phyloP scores from a whole-genome alignment of 2,113 vertebrate species.

The Apodemus sylvaticus region DNA sequence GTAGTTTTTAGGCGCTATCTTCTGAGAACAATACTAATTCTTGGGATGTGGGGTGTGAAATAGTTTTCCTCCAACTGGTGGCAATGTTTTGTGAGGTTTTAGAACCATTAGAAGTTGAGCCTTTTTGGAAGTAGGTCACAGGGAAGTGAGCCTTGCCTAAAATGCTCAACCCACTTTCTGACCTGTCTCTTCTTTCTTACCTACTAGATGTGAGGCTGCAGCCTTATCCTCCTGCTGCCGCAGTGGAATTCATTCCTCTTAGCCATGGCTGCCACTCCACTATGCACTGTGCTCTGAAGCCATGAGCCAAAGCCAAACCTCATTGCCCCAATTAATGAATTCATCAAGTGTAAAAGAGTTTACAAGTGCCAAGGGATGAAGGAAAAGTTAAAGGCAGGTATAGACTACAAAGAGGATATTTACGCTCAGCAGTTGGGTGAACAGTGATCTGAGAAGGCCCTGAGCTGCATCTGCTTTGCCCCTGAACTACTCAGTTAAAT shows the following conservation, averaged over 20 bases:
- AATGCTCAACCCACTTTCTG: no score
- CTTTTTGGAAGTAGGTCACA: not conserved
- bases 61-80: not conserved
- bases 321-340: no score
- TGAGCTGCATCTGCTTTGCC: not conserved
- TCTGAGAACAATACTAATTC: not conserved
- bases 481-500: not conserved
- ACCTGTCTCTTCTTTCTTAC: no score
- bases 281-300: no score
- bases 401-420: not conserved
- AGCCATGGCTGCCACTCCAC: not conserved
- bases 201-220: not conserved
- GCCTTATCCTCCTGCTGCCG: not conserved
- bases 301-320: not conserved
- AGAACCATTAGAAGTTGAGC: no score
- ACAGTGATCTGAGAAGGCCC: not conserved
- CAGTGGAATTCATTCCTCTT: not conserved
- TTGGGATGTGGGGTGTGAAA: not conserved
- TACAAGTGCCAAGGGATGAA: not conserved
- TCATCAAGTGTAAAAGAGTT: not conserved
- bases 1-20: not conserved
- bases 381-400: not conserved
- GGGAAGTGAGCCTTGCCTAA: not conserved
- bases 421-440: accelerated
- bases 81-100: not conserved